Percentiles rank a stretch among this genome's conserved stretches.
phyloP scores from a whole-genome alignment of 30 jellyfish, hydroid and myxozoan species.

The Hydra vulgaris region DNA sequence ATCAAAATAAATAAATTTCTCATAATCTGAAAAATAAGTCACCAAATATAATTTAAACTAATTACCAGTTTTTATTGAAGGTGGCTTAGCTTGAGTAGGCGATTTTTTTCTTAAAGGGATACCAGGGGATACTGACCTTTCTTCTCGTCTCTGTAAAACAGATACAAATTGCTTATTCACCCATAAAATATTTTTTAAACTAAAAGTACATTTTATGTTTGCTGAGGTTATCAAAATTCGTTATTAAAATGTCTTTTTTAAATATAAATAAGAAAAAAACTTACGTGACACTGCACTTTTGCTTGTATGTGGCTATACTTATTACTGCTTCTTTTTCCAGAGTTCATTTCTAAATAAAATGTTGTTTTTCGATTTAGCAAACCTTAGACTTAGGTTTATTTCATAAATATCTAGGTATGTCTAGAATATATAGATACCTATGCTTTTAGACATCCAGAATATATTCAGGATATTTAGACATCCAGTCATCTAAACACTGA shows the following conservation, averaged over 20 bases:
- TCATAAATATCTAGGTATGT: no score
- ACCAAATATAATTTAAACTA: not conserved
- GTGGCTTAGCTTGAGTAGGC: slow-evolving; percentile 2
- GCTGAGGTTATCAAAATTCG: not conserved
- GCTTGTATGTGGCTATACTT: slow-evolving; percentile 96
- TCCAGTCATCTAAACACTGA: no score
- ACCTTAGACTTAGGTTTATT: no score
- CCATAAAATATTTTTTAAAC: no score
- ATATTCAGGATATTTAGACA: no score
- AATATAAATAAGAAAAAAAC: not conserved
- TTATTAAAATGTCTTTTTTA: not conserved
- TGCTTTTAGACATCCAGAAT: no score
- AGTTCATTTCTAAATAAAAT: not conserved
- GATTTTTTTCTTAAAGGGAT: slow-evolving; percentile 19
- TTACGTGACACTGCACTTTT: slow-evolving; percentile 61
- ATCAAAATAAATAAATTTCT: no score
- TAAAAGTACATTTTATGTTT: no score
- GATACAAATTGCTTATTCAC: no score
- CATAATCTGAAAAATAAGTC: not conserved
- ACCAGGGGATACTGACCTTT: slow-evolving; percentile 25
- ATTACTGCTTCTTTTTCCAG: slow-evolving; percentile 24
- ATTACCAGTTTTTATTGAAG: not conserved
- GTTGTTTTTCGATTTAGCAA: no score
- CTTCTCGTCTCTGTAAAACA: slow-evolving; percentile 1
- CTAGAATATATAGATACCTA: no score